Base-by-base conservation (phyloP, 64 coral and sea anemone genomes). In the Actinia tenebrosa region DNA sequence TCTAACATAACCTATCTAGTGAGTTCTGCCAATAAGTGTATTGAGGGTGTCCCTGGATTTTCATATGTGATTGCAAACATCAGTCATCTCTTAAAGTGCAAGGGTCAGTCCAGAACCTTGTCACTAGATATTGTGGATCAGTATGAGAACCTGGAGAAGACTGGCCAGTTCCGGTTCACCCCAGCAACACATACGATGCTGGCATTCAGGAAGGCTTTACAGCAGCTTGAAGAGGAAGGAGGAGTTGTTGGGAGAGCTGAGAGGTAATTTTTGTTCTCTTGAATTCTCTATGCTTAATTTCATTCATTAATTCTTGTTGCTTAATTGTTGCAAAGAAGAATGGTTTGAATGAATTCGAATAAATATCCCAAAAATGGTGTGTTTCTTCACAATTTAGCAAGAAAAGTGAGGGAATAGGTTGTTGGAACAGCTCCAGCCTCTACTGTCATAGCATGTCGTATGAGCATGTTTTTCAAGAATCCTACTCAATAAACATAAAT, bases 11-110 rank as follows among this genome's bases (percentile, higher is more conserved):
- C 94, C 47, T 99, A 92, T 86, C 84, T 99, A 84, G 97, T 99
- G 5, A 99, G 97, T 53, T 99, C 97, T 59, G 97, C 97, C 1
- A 99, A 99, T 82, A 99, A 99, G 79, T 99, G 97, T 46, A 99
- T 95, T 26, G 97, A 99, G 55, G 97, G 97, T 19, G 97, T 99
- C 15, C 97, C 97, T 79, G 97, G 97, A 16, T 99, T 99, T 85
- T 99, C 97, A 20, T 99, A 92, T 79, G 91, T 93, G 7, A 86
- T 99, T 64, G 97, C 90, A 44, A 84, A 92, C 26, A 92, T 83
- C 53, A 89, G 92, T 2, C 91, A 94, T 52, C 83, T 99, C 20
- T 60, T 88, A 17, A 87, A 86, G 30, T 99, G 97, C 66, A 89
- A 95, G 52, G 97, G 97, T 26, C 89, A 87, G 77, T 72, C 97